Conservation (phyloP, 2,797 vertebrate species). For the Cuniculus paca region DNA sequence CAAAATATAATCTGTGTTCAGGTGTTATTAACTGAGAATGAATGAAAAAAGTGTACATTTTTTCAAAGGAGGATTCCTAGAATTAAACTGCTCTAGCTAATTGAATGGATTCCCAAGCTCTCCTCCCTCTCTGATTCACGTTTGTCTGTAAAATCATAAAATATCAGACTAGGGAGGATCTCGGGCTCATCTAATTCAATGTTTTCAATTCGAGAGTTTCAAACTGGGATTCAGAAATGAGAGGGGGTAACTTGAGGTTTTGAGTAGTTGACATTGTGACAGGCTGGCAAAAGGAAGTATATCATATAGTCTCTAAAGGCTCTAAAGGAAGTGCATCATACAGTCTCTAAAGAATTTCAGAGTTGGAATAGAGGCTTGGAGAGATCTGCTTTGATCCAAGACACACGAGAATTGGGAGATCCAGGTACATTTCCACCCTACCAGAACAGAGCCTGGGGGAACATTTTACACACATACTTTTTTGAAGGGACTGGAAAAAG, state of each 20-base stretch:
- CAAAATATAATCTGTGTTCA: background rate
- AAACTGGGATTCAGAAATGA: background rate
- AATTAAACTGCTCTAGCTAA: background rate
- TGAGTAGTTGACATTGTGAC: background rate
- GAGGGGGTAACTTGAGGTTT: background rate
- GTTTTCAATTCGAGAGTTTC: background rate
- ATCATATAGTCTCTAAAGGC: background rate
- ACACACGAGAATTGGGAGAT: background rate
- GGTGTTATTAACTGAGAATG: background rate
- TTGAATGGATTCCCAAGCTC: background rate
- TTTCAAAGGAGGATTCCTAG: background rate
- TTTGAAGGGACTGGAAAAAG: background rate
- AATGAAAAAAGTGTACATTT: background rate
- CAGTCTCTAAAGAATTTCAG: background rate
- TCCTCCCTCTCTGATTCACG: background rate
- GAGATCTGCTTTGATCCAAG: background rate
- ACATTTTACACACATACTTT: background rate
- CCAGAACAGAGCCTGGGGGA: background rate
- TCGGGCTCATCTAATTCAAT: background rate
- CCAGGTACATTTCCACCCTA: background rate
- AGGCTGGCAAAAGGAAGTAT: background rate
- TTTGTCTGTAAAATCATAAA: background rate
- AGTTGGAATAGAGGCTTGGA: background rate
- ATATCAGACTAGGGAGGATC: background rate
- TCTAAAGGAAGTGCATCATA: no score